Base-by-base conservation (phyloP, 2,113 vertebrate species). In the Leptocoma aspasia region DNA sequence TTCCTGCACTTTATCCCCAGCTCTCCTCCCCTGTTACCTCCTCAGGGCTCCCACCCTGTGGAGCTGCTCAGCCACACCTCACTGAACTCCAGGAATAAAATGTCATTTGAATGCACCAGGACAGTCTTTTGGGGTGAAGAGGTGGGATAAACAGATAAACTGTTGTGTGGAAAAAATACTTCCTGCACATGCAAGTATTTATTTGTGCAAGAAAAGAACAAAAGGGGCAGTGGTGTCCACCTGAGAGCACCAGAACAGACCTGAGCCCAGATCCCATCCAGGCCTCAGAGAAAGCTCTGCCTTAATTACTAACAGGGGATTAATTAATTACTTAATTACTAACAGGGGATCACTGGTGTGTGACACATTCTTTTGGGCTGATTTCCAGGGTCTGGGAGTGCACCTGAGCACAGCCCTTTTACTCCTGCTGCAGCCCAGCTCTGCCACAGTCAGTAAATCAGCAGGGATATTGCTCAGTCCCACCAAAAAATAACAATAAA, bases 241-340 rank as follows among this genome's bases (percentile, higher is more conserved):
- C 6, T 4, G 1, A 37, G 68, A 35, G 64, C 52, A 54, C 1
- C 18, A 39, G 89, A 60, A 28, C 7, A 0, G 31, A 9, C 5
- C 61, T 0, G 0, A 75, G 63, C n/a, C 8, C 12, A 11, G 45
- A 7, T 22, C 57, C 10, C 0, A 0, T 3, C 49, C 63, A 77
- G 76, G 54, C 35, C 52, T 16, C 41, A 10, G 82, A 1, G 11
- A 50, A 50, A 63, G 23, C 15, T 15, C 37, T 19, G 30, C 18
- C 76, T 81, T 66, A 42, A 35, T 54, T 24, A 31, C n/a, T 53
- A 37, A 37, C 57, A 39, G 73, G 52, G 0, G 1, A 14, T 11
- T 12, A 39, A 14, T 11, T 12, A 39, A 14, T 11, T 12, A 39
- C 76, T 81, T 66, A 42, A 35, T 54, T 24, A 31, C n/a, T 53